A percentile compares a stretch with the other conserved stretches of the same genome.
phyloP scores from a whole-genome alignment of 2,888 invertebrate species.

The Andrena chrysosceles region DNA sequence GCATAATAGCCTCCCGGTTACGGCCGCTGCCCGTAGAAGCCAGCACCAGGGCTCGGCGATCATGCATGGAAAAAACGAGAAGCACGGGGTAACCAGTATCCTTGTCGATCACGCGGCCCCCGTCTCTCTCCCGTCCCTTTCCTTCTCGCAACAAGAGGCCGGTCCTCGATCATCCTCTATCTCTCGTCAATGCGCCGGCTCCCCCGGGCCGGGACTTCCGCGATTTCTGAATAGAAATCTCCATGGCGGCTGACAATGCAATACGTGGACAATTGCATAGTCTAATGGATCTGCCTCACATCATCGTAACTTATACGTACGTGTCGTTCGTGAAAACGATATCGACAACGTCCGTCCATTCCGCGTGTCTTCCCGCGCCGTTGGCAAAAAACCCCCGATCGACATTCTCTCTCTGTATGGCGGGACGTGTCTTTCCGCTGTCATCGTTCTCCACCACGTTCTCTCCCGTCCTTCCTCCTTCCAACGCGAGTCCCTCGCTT shows the following conservation, averaged over 20 bases:
- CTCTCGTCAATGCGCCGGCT: conserved; percentile 69
- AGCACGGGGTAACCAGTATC: conserved; percentile 55
- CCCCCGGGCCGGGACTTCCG: conserved; percentile 64
- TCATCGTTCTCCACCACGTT: conserved; percentile 66
- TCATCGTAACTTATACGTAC: conserved; percentile 74
- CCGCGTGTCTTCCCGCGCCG: conserved; percentile 70
- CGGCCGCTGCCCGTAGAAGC: conserved; percentile 22
- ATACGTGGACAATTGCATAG: conserved; percentile 74
- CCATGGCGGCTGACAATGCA: conserved; percentile 71
- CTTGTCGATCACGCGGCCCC: conserved; percentile 38
- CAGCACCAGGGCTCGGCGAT: conserved; percentile 26
- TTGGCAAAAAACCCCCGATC: conserved; percentile 63
- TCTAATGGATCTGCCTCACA: conserved; percentile 74
- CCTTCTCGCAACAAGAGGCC: conserved; percentile 70
- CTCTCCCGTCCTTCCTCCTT: conserved; percentile 69
- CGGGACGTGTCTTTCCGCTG: conserved; percentile 70
- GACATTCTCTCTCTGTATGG: conserved; percentile 66
- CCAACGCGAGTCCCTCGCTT: background rate
- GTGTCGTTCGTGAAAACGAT: conserved; percentile 74
- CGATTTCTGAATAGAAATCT: conserved; percentile 73
- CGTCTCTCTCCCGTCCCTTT: conserved; percentile 64
- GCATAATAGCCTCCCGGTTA: background rate
- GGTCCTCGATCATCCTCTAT: conserved; percentile 73
- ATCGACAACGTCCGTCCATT: conserved; percentile 74
- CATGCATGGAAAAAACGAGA: conserved; percentile 39